Base-by-base conservation (phyloP, 2,113 vertebrate genomes). In the Columba livia region DNA sequence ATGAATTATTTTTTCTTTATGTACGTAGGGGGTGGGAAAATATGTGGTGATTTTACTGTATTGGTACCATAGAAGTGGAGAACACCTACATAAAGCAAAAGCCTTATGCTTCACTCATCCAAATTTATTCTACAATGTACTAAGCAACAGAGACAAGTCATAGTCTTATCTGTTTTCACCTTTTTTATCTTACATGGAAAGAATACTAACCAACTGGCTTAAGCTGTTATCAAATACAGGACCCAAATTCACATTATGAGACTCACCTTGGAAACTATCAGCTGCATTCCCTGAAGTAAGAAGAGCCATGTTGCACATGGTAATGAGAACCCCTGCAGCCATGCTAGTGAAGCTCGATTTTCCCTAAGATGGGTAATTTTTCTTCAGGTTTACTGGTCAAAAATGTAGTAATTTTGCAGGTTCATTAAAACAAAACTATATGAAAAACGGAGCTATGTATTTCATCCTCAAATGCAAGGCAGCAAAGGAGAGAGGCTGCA, bases 1-100 rank as follows among this genome's bases (percentile, higher is more conserved):
- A 10, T n/a, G 90, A 95, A 72, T 65, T 95, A 93, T 96, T 96
- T 95, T 95, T 94, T 71, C 72, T 90, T 90, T 84, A 84, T 61
- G 44, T 60, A 95, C 13, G 53, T 93, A 86, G 94, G 82, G 88
- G 69, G 95, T 96, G 95, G 94, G 80, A 95, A 95, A 95, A 86
- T 80, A 90, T 64, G 90, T 94, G 79, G 69, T 90, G 90, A 93
- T 92, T 96, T 95, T 88, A 92, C 85, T 64, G 95, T 88, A 94
- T 75, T 57, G 65, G 77, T 93, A 93, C 69, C 91, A 91, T 26
- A 88, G 90, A 95, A 88, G 72, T 38, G 31, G 65, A 88, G 75
- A 94, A 96, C 94, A 95, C 90, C 93, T 88, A 93, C 85, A 80
- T 58, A 90, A 92, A 92, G 67, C 61, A 74, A 88, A 78, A 86